phyloP scores from a whole-genome alignment of 2,888 invertebrate genomes.

The Caenorhabditis sp. region DNA sequence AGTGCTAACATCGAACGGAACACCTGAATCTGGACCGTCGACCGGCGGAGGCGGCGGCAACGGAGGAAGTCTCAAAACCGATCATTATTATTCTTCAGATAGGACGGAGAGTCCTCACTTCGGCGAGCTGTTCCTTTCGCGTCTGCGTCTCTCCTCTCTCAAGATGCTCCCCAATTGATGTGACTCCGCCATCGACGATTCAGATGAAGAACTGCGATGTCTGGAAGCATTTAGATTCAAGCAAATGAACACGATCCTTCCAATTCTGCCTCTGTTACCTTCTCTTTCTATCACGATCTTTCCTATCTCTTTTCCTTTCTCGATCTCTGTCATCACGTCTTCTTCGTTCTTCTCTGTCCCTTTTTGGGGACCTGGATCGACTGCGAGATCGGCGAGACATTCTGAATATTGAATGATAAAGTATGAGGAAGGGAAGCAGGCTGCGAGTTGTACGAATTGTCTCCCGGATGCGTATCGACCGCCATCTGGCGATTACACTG shows the following conservation, averaged over 20 bases:
- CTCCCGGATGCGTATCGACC: no score
- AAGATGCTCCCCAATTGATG: slow-evolving; percentile 63
- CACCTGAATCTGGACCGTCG: slow-evolving; percentile 13
- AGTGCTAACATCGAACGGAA: slow-evolving; percentile 64
- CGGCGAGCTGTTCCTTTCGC: slow-evolving; percentile 49
- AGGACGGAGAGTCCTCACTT: slow-evolving; percentile 15
- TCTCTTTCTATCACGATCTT: slow-evolving; percentile 32
- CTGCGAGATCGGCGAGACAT: slow-evolving; percentile 45
- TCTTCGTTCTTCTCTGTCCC: slow-evolving; percentile 51
- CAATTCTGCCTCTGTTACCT: no score
- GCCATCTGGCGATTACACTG: slow-evolving; percentile 17
- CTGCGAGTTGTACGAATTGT: not conserved
- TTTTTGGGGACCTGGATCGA: slow-evolving; percentile 31
- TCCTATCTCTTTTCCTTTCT: slow-evolving; percentile 37
- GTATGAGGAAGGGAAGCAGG: not conserved
- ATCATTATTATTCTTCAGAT: not conserved
- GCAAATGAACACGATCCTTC: no score
- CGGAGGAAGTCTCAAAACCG: slow-evolving; percentile 24
- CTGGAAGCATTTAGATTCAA: slow-evolving; percentile 48
- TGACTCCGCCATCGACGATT: slow-evolving; percentile 52
- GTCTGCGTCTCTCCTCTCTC: slow-evolving; percentile 49
- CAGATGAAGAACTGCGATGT: slow-evolving; percentile 57
- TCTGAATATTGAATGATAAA: not conserved
- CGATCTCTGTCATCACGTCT: slow-evolving; percentile 47
- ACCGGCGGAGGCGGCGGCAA: slow-evolving; percentile 31